Evolutionary conservation across 2,797 vertebrate species (phyloP).

Genomic region (Crocidura indochinensis): DNA sequence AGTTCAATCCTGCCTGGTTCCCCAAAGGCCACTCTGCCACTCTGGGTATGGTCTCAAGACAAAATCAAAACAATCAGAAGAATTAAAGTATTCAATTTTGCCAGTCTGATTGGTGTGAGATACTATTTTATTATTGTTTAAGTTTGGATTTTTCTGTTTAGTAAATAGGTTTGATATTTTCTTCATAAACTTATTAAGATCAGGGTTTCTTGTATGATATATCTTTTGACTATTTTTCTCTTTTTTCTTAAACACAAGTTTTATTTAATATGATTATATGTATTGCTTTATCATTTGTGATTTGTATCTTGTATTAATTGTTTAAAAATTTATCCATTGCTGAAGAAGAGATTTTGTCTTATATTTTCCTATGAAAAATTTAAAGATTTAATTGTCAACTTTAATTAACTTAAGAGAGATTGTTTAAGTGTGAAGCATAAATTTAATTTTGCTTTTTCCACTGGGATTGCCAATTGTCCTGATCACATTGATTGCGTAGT

Average conservation of each 20-base stretch:
- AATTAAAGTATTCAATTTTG: not conserved
- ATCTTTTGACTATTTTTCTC: slow-evolving; percentile 10
- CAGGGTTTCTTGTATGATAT: not conserved
- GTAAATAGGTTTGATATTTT: slow-evolving; percentile 3
- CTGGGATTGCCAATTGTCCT: not conserved
- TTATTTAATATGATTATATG: slow-evolving; percentile 2
- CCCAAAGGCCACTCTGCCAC: too few species aligned
- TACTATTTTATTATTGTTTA: not conserved
- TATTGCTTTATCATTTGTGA: slow-evolving; percentile 50
- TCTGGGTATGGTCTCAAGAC: too few species aligned
- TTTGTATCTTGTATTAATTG: slow-evolving; percentile 30
- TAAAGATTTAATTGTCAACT: slow-evolving; percentile 37
- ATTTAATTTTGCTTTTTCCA: not conserved
- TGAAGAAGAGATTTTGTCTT: slow-evolving; percentile 16
- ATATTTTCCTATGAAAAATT: not conserved
- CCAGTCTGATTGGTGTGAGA: not conserved
- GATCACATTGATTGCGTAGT: not conserved
- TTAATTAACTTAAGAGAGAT: not conserved
- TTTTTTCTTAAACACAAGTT: slow-evolving; percentile 34
- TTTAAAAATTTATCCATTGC: not conserved
- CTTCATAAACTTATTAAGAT: not conserved
- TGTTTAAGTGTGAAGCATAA: not conserved
- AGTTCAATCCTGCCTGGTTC: too few species aligned
- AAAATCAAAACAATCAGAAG: not conserved
- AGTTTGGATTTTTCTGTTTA: not conserved